These are phyloP conservation scores for Uropsilus gracilis DNA, from an alignment of 2,113 vertebrate genomes.

Conservation along the genomic window DNA sequence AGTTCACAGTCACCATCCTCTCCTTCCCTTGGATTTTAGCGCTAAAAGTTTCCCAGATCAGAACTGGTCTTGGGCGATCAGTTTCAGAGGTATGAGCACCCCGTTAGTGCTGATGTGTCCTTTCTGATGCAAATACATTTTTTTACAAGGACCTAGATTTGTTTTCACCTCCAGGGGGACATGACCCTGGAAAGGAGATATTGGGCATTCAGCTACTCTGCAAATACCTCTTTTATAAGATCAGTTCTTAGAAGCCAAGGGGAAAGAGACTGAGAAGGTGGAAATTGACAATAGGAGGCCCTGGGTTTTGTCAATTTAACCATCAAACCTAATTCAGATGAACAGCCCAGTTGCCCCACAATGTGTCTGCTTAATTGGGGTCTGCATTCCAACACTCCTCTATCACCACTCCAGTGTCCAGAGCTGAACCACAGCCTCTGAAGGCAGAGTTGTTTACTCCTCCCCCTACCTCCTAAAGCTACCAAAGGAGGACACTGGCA, in stretches of 20 bases:
- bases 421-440: too few species aligned
- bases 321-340: neutral
- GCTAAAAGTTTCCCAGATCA: neutral
- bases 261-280: neutral
- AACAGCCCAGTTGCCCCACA: neutral
- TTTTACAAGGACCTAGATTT: neutral
- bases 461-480: neutral
- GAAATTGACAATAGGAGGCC: neutral
- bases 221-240: neutral
- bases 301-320: constrained; percentile 6
- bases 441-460: neutral
- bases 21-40: neutral
- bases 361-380: neutral
- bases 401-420: neutral
- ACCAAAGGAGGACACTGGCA: neutral
- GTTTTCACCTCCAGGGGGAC: neutral
- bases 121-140: neutral
- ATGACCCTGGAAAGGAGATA: neutral
- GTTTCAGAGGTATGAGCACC: neutral
- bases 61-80: neutral
- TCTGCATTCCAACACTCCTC: neutral
- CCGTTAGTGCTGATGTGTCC: neutral
- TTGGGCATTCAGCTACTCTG: neutral
- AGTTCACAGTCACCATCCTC: neutral
- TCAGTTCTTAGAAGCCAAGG: neutral